These are phyloP conservation scores for Ophraella communa DNA, from an alignment of 2,888 invertebrate genomes.

Conservation along the genomic window DNA sequence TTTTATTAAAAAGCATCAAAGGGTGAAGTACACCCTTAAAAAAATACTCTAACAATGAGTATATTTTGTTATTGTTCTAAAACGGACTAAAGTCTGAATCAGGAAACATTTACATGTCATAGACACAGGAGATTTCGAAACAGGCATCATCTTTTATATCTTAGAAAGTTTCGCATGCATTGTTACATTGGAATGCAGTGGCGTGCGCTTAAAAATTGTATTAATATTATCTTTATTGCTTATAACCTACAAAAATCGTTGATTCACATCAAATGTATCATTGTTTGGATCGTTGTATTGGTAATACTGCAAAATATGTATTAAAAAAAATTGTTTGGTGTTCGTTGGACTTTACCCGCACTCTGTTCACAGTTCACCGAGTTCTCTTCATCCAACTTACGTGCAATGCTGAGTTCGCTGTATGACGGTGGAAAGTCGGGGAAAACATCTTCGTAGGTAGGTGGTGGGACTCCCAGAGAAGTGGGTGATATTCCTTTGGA, in stretches of 20 bases:
- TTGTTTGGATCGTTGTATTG: not conserved
- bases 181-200: too few species aligned
- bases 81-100: too few species aligned
- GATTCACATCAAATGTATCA: not conserved
- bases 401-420: slow-evolving; percentile 55
- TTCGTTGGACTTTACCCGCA: not conserved
- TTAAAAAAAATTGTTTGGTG: not conserved
- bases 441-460: slow-evolving; percentile 64
- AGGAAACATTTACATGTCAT: too few species aligned
- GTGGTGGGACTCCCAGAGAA: slow-evolving; percentile 61
- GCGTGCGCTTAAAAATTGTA: not conserved
- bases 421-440: slow-evolving; percentile 57
- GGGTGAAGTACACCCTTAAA: too few species aligned
- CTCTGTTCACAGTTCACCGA: slow-evolving; percentile 5
- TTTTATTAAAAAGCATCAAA: not conserved
- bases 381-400: slow-evolving; percentile 30
- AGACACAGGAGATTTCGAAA: too few species aligned
- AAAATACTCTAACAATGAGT: too few species aligned
- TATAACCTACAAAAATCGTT: too few species aligned
- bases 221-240: not conserved
- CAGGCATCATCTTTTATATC: not conserved
- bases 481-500: slow-evolving; percentile 63
- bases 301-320: not conserved
- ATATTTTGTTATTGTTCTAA: too few species aligned
- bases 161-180: not conserved